A percentile compares a stretch with the other conserved stretches of the same genome.
Conservation (phyloP, 2,113 vertebrate genomes). For the Platysteira castanea region DNA sequence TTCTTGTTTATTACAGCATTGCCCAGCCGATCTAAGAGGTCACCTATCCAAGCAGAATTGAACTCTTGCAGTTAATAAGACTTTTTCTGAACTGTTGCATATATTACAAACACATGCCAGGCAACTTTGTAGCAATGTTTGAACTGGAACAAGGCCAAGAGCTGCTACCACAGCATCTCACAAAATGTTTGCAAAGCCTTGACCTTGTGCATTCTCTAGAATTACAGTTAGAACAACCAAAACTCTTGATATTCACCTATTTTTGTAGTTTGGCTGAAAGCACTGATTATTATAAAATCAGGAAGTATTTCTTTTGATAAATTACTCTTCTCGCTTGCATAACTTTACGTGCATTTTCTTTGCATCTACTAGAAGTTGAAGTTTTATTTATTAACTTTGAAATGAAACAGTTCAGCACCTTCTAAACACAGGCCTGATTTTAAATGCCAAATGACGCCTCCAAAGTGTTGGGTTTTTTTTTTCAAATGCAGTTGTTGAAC, state of each 20-base stretch:
- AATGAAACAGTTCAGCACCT: neutral
- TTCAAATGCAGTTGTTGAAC: neutral
- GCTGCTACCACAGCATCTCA: neutral
- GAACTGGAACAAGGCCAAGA: neutral
- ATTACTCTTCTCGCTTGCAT: neutral
- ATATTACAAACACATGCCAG: neutral
- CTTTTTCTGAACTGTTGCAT: accelerated
- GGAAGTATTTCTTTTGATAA: neutral
- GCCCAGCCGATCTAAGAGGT: neutral
- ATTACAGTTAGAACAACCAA: neutral
- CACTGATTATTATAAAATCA: neutral
- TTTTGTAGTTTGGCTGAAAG: neutral
- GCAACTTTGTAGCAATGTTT: neutral
- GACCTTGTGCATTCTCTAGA: neutral
- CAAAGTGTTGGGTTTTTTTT: neutral
- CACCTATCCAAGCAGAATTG: neutral
- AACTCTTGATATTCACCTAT: neutral
- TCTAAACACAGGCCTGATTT: neutral
- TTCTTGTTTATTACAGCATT: neutral
- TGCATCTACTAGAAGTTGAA: neutral
- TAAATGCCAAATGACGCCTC: neutral
- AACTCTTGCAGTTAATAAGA: neutral
- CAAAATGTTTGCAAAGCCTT: neutral
- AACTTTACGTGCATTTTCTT: neutral
- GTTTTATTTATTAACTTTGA: neutral